Evolutionary conservation across 1,140 invertebrate species (phyloP).

Genomic region (Sycophaga agraensis): DNA sequence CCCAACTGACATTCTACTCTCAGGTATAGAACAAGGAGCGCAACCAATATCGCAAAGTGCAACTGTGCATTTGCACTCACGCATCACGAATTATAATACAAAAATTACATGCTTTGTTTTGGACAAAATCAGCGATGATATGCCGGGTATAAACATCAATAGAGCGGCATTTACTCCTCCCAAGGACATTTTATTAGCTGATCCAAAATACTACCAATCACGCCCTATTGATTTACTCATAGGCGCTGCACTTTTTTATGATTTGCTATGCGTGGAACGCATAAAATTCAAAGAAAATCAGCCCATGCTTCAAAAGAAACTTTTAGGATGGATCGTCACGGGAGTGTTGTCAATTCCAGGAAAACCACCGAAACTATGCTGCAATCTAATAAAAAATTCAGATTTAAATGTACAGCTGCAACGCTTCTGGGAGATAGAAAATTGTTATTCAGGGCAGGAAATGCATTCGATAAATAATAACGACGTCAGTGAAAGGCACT

Average conservation of each 20-base stretch:
- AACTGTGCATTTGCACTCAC: not conserved
- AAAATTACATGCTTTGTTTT: not conserved
- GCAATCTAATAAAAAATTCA: not conserved
- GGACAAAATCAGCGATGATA: constrained; percentile 2
- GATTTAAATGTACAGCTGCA: not conserved
- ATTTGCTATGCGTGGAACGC: constrained; percentile 11
- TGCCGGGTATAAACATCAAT: not conserved
- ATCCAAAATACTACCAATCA: constrained; percentile 7
- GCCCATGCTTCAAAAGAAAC: constrained; percentile 3
- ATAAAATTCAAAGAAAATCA: constrained; percentile 14
- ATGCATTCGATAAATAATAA: not conserved
- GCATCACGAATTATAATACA: not conserved
- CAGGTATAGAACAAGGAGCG: not conserved
- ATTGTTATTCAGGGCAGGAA: not conserved
- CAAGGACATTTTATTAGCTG: constrained; percentile 6
- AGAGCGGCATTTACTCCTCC: not conserved
- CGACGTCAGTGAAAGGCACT: not conserved
- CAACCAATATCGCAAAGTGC: constrained; percentile 1
- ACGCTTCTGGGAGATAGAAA: not conserved
- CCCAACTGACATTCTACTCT: not conserved
- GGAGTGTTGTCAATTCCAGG: not conserved
- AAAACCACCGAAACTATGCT: not conserved
- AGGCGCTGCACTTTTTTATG: constrained; percentile 9
- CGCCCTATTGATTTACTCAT: constrained; percentile 10
- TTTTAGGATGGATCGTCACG: not conserved